Evolutionary conservation across 2,888 invertebrate species (phyloP), one percentile per base, ranked within the genome.

Genomic region (Lasioglossum figueresi): DNA sequence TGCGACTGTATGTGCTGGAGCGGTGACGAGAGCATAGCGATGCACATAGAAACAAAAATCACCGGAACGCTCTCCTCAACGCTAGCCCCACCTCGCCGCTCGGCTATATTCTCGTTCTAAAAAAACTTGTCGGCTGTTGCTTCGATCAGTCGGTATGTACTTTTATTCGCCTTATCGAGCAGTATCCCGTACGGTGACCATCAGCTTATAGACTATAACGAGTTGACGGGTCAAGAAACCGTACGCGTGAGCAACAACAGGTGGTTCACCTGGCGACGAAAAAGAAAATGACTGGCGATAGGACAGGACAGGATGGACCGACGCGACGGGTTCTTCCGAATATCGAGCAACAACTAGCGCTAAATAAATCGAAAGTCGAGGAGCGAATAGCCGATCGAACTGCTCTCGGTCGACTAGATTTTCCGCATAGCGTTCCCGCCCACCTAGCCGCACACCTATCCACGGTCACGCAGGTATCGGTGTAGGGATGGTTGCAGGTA

Each of bases 341-440:
- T 66, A 66, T 66, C 34, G 16, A 31, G 4, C 31, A 23, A 23
- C 16, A 6, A 16, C 23, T 10, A 0, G 4, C 37, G 37, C 23
- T 4, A 10, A 23, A 34, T 4, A 37, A 37, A 37, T 23, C 12
- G 48, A 73, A 73, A 48, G 19, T 40, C 40, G 59, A 63, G 19
- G 12, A n/a, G 31, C 40, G 19, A 66, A 66, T 73, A 14, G n/a
- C 6, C 8, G 63, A 12, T 59, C 23, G 75, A 12, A 27, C 63
- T 14, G 45, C 10, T 31, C 45, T 43, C 14, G 34, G 63, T 23
- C 45, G 31, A 31, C 16, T 34, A 37, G 45, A 31, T 45, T 68
- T 68, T 68, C 66, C 48, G 48, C 66, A n/a, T 12, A 48, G 76
- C 45, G 45, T 48, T 48, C n/a, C 68, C 76, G 76, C 66, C 66